Evolutionary conservation across 2,113 vertebrate species (phyloP).

Genomic region (Atrichornis clamosus): DNA sequence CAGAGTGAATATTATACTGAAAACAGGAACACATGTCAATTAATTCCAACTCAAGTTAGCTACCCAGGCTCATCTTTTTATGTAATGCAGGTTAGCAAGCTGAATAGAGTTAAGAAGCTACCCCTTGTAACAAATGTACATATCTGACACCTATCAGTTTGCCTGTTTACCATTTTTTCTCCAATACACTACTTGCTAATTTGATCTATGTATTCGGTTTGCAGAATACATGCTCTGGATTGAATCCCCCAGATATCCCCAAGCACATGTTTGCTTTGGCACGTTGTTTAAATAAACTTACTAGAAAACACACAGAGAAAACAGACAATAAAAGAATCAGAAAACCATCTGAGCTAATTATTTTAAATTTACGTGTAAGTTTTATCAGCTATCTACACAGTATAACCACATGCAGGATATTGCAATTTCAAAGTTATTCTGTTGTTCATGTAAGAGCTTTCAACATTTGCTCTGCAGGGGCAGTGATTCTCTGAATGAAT

Average conservation of each 20-base stretch:
- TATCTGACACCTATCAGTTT: not conserved
- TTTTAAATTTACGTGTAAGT: not conserved
- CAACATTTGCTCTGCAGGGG: not conserved
- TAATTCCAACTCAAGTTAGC: not conserved
- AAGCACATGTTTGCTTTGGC: not conserved
- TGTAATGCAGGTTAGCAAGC: not conserved
- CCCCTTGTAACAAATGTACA: not conserved
- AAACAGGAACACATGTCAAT: not conserved
- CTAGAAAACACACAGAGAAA: not conserved
- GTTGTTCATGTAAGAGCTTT: not conserved
- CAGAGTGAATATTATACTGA: not conserved
- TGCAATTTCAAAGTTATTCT: not conserved
- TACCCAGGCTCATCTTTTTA: not conserved
- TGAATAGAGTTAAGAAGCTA: not conserved
- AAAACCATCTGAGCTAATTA: not conserved
- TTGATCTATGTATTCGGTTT: not conserved
- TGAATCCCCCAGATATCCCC: not conserved
- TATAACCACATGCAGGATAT: not conserved
- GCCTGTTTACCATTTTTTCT: not conserved
- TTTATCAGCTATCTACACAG: not conserved
- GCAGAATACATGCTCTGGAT: not conserved
- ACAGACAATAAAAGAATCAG: not conserved
- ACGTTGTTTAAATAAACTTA: constrained; percentile 5
- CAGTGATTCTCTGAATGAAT: not conserved
- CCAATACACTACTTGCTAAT: not conserved